Evolutionary conservation across 2,113 vertebrate species (phyloP), one percentile per base, ranked within the genome.

Genomic region (Leiothrix lutea): DNA sequence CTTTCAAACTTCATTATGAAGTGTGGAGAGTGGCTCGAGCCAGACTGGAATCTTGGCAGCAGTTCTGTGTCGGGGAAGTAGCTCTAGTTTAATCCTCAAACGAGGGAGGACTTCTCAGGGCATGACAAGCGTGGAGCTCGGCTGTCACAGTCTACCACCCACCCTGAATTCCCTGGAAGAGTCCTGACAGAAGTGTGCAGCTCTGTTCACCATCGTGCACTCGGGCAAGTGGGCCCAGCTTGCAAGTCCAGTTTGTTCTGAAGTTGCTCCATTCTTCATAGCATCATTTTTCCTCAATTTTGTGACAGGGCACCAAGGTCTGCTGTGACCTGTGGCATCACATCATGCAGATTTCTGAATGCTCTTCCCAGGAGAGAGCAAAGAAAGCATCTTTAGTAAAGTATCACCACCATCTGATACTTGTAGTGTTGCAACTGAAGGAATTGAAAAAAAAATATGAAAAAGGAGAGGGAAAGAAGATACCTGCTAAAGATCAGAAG

Each of bases 1-100:
- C 95, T 95, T 91, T 97, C 88, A 90, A 94, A 96, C 96, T 96
- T 96, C 94, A 96, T 97, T 94, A 97, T 96, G 93, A 96, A 95
- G 94, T 95, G 93, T 80, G 86, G 93, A 96, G 88, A 95, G 88
- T 90, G 65, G 79, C 90, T 93, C 64, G 77, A 97, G 95, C 88
- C 96, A 97, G 90, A 96, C 92, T 96, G 93, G 94, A 96, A 96
- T 96, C 92, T 97, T 96, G 93, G 96, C 95, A 96, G 88, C 72
- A 66, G 69, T 80, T 92, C 75, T 93, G 75, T 60, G 82, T 94
- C 10, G 0, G 75, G 92, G 90, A 96, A 95, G 93, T 67, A 94
- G 93, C 92, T 94, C 31, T 5, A 95, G 88, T 88, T 96, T 92
- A 95, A 96, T 96, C 90, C 75, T 92, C 94, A 92, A 72, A 92